Evolutionary conservation across 1,140 invertebrate genomes (phyloP).

Genomic region (Aethina tumida): DNA sequence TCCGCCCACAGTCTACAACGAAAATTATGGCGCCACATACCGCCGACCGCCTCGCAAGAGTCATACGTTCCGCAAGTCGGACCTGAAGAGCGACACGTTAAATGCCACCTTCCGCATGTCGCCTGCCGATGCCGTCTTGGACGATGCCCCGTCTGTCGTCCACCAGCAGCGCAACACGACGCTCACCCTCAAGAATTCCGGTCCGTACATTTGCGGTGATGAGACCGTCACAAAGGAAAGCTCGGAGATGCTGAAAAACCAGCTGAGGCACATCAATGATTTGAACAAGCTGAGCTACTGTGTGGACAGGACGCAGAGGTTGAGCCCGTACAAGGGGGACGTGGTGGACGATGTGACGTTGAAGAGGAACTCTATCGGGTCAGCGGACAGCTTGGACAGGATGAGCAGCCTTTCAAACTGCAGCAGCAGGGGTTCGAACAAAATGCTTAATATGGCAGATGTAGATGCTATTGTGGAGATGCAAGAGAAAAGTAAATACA

Average conservation of each 20-base stretch:
- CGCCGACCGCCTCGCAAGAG: constrained; percentile 11
- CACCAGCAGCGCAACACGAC: no score
- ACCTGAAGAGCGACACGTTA: constrained; percentile 12
- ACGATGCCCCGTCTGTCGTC: constrained; percentile 4
- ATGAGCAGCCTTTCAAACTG: constrained; percentile 29
- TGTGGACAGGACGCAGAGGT: constrained; percentile 5
- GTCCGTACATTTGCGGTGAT: constrained; percentile 7
- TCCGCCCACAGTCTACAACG: no score
- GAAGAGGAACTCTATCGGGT: constrained; percentile 28
- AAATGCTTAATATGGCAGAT: constrained; percentile 30
- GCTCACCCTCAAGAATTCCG: constrained; percentile 11
- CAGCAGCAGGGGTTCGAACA: constrained; percentile 26
- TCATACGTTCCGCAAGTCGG: constrained; percentile 20
- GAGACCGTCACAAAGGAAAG: constrained; percentile 1
- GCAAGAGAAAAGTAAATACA: constrained; percentile 29
- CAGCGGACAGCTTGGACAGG: constrained; percentile 31
- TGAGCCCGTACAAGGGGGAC: no score
- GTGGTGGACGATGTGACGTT: constrained; percentile 7
- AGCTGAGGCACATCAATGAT: constrained; percentile 13
- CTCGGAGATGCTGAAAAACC: constrained; percentile 12
- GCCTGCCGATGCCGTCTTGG: background rate
- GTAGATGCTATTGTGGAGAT: constrained; percentile 28
- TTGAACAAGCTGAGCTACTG: constrained; percentile 17
- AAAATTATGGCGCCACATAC: constrained; percentile 19
- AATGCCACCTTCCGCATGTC: constrained; percentile 15